Evolutionary conservation across 2,888 invertebrate species (phyloP), one percentile per base, ranked within the genome.

Genomic region (Drosophila prostipennis): DNA sequence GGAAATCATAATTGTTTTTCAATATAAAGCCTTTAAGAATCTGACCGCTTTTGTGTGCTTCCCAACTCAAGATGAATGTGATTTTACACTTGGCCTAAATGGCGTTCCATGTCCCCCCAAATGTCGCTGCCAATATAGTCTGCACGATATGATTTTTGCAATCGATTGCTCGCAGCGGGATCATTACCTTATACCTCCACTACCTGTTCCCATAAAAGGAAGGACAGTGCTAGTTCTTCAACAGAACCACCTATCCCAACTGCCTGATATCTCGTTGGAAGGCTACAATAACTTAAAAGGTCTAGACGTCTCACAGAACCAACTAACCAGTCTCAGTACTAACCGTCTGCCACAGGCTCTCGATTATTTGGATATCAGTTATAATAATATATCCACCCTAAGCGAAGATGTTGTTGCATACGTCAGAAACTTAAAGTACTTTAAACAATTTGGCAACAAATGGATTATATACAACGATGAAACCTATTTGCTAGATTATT

Each of bases 391-490:
- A 3, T n/a, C 13, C 49, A 39, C 49, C 1, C 7, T 57, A n/a
- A 11, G n/a, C 10, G 6, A 11, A n/a, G n/a, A 39, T 1, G 49
- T 39, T 3, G 26, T 49, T 3, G 29, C 49, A 4, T 49, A 39
- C 37, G 8, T 57, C 7, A 10, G 1, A 3, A 23, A 14, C 3
- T 7, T 45, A 14, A 36, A 0, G 7, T 1, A 6, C 7, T 57
- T 57, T 16, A 6, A n/a, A 1, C 56, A 49, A n/a, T 11, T 7
- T 8, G 49, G 39, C 6, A 57, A 57, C 39, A 23, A 49, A 29
- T 57, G 56, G 49, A 49, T n/a, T 57, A 26, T 49, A 10, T 39
- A 19, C 29, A 49, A 49, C 56, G 39, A 48, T 16, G 37, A 57
- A n/a, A 2, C 1, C 3, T 4, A 49, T 14, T 16, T 56, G 10